Base-by-base conservation (phyloP, 2,113 vertebrate genomes). In the Chlamydotis undulata region DNA sequence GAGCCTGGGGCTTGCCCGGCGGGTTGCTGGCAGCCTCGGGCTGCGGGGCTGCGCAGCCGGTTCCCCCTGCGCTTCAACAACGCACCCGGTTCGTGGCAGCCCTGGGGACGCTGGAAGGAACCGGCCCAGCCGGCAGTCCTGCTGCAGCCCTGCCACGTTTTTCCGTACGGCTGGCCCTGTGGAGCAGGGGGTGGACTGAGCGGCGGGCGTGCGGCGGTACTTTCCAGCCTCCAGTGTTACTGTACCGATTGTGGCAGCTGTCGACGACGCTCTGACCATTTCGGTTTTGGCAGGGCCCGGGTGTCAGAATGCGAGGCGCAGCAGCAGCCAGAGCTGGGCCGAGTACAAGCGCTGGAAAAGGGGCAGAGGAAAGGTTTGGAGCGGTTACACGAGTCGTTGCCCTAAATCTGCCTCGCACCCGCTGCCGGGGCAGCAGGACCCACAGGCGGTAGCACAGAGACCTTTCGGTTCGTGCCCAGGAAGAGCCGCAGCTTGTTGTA, bases 251-350 rank as follows among this genome's bases (percentile, higher is more conserved):
- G 63, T 53, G 0, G 0, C 89, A 80, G 80, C 76, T 80, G 80
- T 50, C 64, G 63, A 7, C 47, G 3, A 7, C 52, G 3, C 37
- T 4, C 23, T 13, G 41, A 39, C 57, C 6, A 0, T 12, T 21
- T 31, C 2, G 2, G 55, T 31, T 76, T 61, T 77, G 94, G 53
- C 95, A 97, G 97, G 90, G 89, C 82, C 90, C 60, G 95, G 35
- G 65, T 89, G 74, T 96, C 70, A 12, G 96, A 97, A 71, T 90
- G 94, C 53, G 57, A 94, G 92, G 94, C 96, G 75, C 93, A 97
- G 86, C 97, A 95, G 88, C 94, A 97, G 80, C 97, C 94, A 68
- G 97, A 97, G 50, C 78, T 75, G 87, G 96, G 97, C 75, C 26
- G 67, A 69, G 84, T 74, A 28, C 7, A 25, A 47, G 92, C 64